A percentile compares a stretch with the other conserved stretches of the same genome.
These are phyloP conservation scores for Phaetusa simplex DNA, from an alignment of 2,113 vertebrate species.

Conservation along the genomic window DNA sequence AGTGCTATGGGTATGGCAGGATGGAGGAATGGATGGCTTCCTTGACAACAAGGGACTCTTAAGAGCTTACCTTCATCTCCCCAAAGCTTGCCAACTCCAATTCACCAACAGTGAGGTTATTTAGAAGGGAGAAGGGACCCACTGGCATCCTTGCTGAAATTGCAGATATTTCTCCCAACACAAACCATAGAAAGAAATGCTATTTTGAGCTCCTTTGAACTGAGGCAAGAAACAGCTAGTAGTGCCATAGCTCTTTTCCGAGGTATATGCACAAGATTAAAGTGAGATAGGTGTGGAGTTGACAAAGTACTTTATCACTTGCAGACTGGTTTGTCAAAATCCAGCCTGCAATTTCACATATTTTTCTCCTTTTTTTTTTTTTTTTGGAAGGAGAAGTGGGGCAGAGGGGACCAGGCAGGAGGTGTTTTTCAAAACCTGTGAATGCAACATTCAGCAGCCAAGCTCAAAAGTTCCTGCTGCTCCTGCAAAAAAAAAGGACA, in stretches of 20 bases:
- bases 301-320: not conserved
- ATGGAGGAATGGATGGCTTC: not conserved
- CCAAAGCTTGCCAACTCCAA: not conserved
- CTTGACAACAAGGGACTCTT: not conserved
- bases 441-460: conserved; percentile 55
- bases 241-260: not conserved
- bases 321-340: not conserved
- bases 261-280: not conserved
- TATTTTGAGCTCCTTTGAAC: not conserved
- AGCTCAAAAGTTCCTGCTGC: conserved; percentile 63
- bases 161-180: not conserved
- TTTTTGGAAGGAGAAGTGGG: not conserved
- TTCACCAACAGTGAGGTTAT: not conserved
- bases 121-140: not conserved
- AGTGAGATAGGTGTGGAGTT: not conserved
- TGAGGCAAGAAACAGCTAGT: not conserved
- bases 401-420: not conserved
- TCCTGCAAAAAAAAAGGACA: conserved; percentile 52
- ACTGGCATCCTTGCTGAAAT: not conserved
- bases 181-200: not conserved
- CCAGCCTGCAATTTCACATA: not conserved
- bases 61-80: not conserved
- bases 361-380: not conserved
- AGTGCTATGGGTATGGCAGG: rapidly evolving
- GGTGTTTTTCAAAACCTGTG: conserved; percentile 35